Base-by-base conservation (phyloP, 2,888 invertebrate genomes). In the Monoplex corrugatus region DNA sequence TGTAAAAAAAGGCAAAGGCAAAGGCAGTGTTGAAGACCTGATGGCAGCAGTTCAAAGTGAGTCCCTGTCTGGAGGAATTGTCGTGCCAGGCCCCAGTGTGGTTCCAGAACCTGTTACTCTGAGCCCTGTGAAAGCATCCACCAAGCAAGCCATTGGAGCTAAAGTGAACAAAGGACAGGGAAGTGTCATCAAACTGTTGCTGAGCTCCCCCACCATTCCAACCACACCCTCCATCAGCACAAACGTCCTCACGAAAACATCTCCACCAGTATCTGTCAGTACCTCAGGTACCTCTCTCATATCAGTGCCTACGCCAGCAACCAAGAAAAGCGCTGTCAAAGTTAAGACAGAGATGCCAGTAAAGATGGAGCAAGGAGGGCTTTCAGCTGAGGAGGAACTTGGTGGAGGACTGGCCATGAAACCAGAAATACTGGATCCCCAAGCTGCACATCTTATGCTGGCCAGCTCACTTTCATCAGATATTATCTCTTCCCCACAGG, bases 161-260 rank as follows among this genome's bases (percentile, higher is more conserved):
- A 91, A 89, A 63, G 87, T 84, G 43, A 82, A 83, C 75, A 87
- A 91, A n/a, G 89, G 87, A 10, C 91, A 90, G 68, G 91, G 92
- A 57, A 95, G 95, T 92, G 95, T 95, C 32, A 94, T 95, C 82
- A 95, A 95, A 89, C 92, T 94, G 87, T 88, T 95, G 68, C 90
- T 95, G 2, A 95, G 93, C 82, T 94, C 94, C 19, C 95, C 95
- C 19, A 90, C 93, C 8, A 92, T 93, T 57, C 92, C 93, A 40
- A 89, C 93, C 13, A 92, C 91, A 35, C 92, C 93, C 10, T 89
- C 92, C 3, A 89, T 94, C 28, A 92, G 92, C 43, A 92, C 93
- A 13, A 92, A 92, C 78, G 85, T 92, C 40, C 85, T 93, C 3
- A 88, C 91, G 0, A 92, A 92, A 78, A 89, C 89, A 0, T 90